Percentiles rank a stretch among this genome's conserved stretches.
Evolutionary conservation across 2,113 vertebrate species (phyloP).

Genomic region (Nycticryphes semicollaris): DNA sequence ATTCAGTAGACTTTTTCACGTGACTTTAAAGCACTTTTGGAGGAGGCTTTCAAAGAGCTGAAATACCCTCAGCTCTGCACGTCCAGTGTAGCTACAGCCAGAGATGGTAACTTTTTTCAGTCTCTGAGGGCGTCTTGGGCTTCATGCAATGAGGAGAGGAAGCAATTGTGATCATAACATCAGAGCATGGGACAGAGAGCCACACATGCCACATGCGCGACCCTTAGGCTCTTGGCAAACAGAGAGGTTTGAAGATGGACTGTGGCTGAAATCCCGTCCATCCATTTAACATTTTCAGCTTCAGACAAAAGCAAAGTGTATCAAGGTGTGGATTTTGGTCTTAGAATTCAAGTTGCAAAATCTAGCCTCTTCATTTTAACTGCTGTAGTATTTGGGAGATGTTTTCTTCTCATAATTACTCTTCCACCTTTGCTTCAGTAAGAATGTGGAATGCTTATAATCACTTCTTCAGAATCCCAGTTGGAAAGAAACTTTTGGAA

Average conservation of each 20-base stretch:
- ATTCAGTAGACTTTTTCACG: not conserved
- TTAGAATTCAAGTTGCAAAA: not conserved
- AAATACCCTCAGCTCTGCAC: not conserved
- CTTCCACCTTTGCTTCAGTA: not conserved
- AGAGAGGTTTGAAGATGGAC: not conserved
- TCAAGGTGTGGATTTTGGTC: not conserved
- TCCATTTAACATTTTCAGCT: not conserved
- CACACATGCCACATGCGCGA: not conserved
- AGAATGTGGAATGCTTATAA: not conserved
- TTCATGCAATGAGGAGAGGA: not conserved
- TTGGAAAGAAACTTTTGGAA: not conserved
- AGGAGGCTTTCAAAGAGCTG: not conserved
- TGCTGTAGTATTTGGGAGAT: not conserved
- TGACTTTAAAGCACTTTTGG: not conserved
- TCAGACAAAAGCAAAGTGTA: not conserved
- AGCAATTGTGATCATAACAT: not conserved
- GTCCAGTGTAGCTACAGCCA: not conserved
- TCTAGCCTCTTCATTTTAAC: not conserved
- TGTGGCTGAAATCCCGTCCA: not conserved
- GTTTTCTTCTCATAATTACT: not conserved
- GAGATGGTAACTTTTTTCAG: not conserved
- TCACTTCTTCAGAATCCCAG: not conserved
- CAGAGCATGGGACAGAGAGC: not conserved
- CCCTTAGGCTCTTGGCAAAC: fast-evolving
- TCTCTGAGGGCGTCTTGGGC: not conserved